These are phyloP conservation scores for Hymenopus coronatus DNA, from an alignment of 2,888 invertebrate species.

Conservation along the genomic window DNA sequence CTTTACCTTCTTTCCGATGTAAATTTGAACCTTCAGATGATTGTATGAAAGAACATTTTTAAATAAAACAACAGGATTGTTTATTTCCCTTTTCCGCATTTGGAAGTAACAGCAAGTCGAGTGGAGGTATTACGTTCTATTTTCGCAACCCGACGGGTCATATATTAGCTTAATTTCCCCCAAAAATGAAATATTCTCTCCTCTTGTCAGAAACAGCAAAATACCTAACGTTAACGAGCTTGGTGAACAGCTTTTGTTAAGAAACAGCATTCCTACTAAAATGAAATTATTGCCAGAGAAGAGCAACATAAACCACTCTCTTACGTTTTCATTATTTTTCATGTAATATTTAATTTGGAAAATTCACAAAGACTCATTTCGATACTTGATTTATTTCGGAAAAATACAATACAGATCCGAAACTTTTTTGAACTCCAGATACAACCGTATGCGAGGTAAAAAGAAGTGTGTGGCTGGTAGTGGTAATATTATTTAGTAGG, in stretches of 20 bases:
- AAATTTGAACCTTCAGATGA: background rate
- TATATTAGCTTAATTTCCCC: background rate
- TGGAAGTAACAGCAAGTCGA: background rate
- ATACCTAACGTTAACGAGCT: background rate
- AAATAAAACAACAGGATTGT: background rate
- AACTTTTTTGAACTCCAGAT: too few relatives aligned
- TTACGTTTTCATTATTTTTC: too few relatives aligned
- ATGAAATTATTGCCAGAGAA: background rate
- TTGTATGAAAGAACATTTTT: background rate
- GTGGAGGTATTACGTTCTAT: background rate
- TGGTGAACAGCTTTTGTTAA: background rate
- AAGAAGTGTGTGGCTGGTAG: too few relatives aligned
- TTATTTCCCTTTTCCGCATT: background rate
- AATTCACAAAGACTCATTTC: too few relatives aligned
- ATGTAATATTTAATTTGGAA: too few relatives aligned
- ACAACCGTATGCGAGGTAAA: too few relatives aligned
- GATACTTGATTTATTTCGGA: too few relatives aligned
- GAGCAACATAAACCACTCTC: background rate
- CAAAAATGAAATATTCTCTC: background rate
- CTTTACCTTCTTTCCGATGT: background rate
- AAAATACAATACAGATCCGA: too few relatives aligned
- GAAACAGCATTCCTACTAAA: background rate
- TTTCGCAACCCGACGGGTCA: background rate
- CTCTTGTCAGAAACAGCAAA: background rate
- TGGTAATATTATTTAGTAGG: too few relatives aligned